Evolutionary conservation across 2,888 invertebrate species (phyloP).

Genomic region (Dryomyza anilis): DNA sequence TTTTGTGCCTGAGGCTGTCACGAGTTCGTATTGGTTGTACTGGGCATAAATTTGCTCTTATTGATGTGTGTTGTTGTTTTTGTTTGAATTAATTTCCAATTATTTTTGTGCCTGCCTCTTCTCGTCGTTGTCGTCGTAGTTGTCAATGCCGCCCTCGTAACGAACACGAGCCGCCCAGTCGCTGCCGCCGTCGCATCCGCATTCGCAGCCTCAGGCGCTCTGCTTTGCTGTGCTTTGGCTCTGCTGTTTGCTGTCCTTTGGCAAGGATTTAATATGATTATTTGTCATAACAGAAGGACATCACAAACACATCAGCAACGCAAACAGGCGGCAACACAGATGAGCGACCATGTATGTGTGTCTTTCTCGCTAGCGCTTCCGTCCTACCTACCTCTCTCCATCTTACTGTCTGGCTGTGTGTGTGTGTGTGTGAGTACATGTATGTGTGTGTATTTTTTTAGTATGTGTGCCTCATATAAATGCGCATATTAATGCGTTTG

Average conservation of each 20-base stretch:
- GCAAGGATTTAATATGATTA: background rate
- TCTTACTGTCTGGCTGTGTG: background rate
- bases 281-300: background rate
- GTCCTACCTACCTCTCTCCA: background rate
- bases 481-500: slow-evolving; percentile 4
- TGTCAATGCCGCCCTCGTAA: background rate
- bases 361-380: too few relatives aligned
- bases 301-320: background rate
- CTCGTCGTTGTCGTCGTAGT: background rate
- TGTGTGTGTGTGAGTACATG: background rate
- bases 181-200: background rate
- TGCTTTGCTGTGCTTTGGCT: too few relatives aligned
- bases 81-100: background rate
- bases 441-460: background rate
- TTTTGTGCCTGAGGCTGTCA: too few relatives aligned
- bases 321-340: background rate
- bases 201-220: too few relatives aligned
- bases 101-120: background rate
- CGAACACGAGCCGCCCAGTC: background rate
- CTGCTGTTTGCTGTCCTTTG: too few relatives aligned
- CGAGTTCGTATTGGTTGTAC: too few relatives aligned
- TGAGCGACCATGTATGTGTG: background rate
- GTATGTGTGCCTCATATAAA: background rate
- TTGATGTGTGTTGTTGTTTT: background rate
- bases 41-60: too few relatives aligned